These are phyloP conservation scores for Coptodon rendalli DNA, from an alignment of 2,113 vertebrate species.

Conservation along the genomic window DNA sequence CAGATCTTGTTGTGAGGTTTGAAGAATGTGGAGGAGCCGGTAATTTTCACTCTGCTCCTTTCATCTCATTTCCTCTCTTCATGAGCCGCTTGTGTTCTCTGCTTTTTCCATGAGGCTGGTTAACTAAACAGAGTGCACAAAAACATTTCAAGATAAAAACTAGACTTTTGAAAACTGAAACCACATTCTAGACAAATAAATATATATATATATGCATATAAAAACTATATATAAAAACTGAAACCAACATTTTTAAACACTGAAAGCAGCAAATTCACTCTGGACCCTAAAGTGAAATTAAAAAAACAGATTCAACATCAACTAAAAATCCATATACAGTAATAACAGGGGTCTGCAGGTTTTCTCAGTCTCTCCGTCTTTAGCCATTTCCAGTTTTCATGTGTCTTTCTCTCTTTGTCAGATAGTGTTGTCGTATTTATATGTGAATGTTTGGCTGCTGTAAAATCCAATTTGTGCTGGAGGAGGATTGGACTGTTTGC, in stretches of 20 bases:
- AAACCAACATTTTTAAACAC: not conserved
- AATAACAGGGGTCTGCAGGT: not conserved
- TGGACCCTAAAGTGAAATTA: not conserved
- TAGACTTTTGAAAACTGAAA: not conserved
- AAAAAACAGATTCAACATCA: not conserved
- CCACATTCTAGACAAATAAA: not conserved
- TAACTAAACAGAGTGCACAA: not conserved
- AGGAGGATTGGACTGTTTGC: not conserved
- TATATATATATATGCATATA: not conserved
- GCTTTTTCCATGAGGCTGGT: not conserved
- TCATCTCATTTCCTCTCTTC: not conserved
- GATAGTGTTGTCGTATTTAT: not conserved
- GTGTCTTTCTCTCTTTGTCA: not conserved
- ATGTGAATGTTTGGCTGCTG: not conserved
- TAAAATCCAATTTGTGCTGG: not conserved
- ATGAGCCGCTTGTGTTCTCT: not conserved
- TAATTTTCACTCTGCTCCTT: not conserved
- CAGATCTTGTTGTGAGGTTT: constrained; percentile 20
- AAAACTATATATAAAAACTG: not conserved
- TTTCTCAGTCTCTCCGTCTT: not conserved
- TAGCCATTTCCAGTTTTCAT: not conserved
- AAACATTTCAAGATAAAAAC: not conserved
- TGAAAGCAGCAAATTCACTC: not conserved
- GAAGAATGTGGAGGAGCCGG: not conserved
- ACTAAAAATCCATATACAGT: not conserved